Conservation (phyloP, 2,888 invertebrate species). For the Cosmia trapezina region DNA sequence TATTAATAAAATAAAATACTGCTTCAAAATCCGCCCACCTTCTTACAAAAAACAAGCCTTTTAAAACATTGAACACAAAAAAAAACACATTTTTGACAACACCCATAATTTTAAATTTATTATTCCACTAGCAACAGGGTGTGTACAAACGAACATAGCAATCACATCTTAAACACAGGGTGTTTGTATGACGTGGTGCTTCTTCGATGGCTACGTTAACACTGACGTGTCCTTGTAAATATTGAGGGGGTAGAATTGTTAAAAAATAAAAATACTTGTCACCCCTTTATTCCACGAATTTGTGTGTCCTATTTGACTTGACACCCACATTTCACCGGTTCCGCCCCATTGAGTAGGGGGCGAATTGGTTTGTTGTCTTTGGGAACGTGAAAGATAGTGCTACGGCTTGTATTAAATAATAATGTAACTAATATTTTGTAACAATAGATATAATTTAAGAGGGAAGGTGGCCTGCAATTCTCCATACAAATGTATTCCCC, state of each 20-base stretch:
- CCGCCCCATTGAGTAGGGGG: neutral
- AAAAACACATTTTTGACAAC: conserved; percentile 5
- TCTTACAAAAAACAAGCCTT: neutral
- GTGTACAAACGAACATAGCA: conserved; percentile 4
- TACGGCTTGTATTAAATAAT: neutral
- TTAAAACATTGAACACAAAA: neutral
- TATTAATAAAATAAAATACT: conserved; percentile 14
- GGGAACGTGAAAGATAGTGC: neutral
- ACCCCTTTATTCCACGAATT: neutral
- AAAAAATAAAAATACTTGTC: conserved; percentile 3
- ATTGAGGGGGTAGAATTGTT: conserved; percentile 15
- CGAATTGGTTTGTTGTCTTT: neutral
- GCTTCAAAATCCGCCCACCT: neutral
- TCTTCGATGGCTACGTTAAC: conserved; percentile 12
- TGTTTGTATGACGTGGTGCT: conserved; percentile 43
- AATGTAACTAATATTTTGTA: too few species aligned
- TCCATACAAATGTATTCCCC: too few species aligned
- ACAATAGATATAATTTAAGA: too few species aligned
- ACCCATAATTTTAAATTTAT: conserved; percentile 18
- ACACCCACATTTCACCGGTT: conserved; percentile 8
- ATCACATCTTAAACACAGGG: conserved; percentile 15
- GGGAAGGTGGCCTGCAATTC: too few species aligned
- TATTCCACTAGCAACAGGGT: neutral
- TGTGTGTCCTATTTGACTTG: conserved; percentile 4
- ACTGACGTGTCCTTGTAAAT: conserved; percentile 52